Conservation (phyloP, 2,113 vertebrate genomes). For the Silurus meridionalis region DNA sequence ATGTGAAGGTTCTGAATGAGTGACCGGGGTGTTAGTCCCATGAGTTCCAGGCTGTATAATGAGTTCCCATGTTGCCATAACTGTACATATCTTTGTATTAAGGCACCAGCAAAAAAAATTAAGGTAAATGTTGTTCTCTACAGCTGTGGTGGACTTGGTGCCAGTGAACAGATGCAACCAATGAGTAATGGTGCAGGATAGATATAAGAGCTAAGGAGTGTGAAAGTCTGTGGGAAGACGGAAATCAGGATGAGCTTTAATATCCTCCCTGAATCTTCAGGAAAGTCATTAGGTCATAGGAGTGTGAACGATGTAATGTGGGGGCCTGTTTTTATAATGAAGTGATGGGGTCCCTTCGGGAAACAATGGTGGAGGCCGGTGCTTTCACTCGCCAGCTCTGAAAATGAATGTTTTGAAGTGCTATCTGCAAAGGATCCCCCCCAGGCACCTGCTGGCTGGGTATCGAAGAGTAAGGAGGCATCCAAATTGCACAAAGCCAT, state of each 20-base stretch:
- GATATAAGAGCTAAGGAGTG: constrained; percentile 52
- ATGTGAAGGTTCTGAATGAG: neutral
- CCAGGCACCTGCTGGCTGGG: constrained; percentile 47
- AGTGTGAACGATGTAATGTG: constrained; percentile 67
- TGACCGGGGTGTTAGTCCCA: neutral
- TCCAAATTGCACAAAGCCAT: constrained; percentile 59
- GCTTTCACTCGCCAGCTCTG: constrained; percentile 62
- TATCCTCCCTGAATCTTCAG: constrained; percentile 58
- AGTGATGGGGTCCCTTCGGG: constrained; percentile 67
- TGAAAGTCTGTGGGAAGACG: constrained; percentile 49
- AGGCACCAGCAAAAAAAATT: neutral
- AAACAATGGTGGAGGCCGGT: constrained; percentile 63
- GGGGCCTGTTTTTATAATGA: constrained; percentile 72
- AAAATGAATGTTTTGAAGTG: constrained; percentile 70
- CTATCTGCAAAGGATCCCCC: constrained; percentile 63
- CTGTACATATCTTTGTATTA: neutral
- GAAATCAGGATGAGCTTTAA: constrained; percentile 64
- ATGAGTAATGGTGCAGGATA: constrained; percentile 58
- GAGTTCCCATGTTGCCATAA: neutral
- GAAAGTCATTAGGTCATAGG: constrained; percentile 76
- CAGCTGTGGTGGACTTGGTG: neutral
- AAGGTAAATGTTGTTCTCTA: constrained; percentile 1
- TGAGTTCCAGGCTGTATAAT: neutral
- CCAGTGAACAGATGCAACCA: constrained; percentile 39
- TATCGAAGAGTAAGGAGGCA: constrained; percentile 52